phyloP scores from a whole-genome alignment of 2,888 invertebrate genomes.

The Cephus rjabovi region DNA sequence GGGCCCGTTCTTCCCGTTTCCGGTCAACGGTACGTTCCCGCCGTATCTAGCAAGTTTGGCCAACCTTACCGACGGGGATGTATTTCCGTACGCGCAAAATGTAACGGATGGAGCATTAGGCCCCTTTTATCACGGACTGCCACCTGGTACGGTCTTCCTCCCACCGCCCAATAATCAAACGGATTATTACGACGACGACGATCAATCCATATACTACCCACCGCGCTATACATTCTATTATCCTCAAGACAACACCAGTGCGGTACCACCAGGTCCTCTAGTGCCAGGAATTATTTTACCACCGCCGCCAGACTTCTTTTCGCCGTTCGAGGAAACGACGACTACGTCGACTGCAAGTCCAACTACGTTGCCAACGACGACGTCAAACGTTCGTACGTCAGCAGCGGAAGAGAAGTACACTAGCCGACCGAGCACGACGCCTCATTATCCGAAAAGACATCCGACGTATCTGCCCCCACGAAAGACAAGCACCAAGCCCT shows the following conservation, averaged over 20 bases:
- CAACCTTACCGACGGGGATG: slow-evolving; percentile 77
- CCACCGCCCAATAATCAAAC: slow-evolving; percentile 73
- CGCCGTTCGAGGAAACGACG: slow-evolving; percentile 72
- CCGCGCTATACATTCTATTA: slow-evolving; percentile 91
- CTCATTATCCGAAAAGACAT: slow-evolving; percentile 27
- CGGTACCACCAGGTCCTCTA: slow-evolving; percentile 85
- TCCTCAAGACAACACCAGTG: slow-evolving; percentile 79
- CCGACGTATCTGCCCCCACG: slow-evolving; percentile 45
- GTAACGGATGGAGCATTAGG: slow-evolving; percentile 65
- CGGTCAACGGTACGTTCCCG: slow-evolving; percentile 71
- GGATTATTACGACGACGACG: slow-evolving; percentile 88
- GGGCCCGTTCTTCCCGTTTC: slow-evolving; percentile 68
- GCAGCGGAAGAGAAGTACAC: slow-evolving; percentile 47
- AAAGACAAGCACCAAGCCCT: slow-evolving; percentile 45
- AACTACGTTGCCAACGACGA: slow-evolving; percentile 14
- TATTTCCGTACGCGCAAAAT: slow-evolving; percentile 53
- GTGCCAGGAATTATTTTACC: slow-evolving; percentile 91
- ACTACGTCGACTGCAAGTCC: slow-evolving; percentile 52
- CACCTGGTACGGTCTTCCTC: slow-evolving; percentile 74
- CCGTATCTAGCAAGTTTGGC: slow-evolving; percentile 72
- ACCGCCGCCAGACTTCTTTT: slow-evolving; percentile 90
- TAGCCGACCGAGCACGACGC: slow-evolving; percentile 48
- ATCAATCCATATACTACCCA: slow-evolving; percentile 91
- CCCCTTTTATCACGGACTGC: slow-evolving; percentile 68
- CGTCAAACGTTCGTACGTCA: slow-evolving; percentile 34